Conservation (phyloP, 2,888 invertebrate genomes). For the Ypsolopha sequella region DNA sequence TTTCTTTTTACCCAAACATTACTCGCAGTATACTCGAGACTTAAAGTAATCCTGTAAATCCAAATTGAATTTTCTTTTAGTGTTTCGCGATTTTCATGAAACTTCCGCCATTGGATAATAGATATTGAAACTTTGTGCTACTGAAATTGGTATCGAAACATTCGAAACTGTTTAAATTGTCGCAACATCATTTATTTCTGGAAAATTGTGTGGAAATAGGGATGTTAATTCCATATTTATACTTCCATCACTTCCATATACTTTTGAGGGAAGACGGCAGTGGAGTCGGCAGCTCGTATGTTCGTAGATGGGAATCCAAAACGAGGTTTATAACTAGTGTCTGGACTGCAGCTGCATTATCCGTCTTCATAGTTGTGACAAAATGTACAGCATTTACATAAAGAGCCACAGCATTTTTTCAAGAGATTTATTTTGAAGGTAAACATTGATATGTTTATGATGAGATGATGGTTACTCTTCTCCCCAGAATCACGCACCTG, state of each 20-base stretch:
- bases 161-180: constrained; percentile 8
- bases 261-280: too few relatives aligned
- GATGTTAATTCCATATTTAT: too few relatives aligned
- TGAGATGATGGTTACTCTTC: too few relatives aligned
- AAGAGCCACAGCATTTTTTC: too few relatives aligned
- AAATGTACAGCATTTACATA: too few relatives aligned
- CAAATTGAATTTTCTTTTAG: constrained; percentile 13
- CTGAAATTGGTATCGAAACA: constrained; percentile 6
- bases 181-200: constrained; percentile 7
- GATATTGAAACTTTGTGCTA: constrained; percentile 1
- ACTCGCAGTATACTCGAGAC: constrained; percentile 2
- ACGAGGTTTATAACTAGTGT: not conserved
- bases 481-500: too few relatives aligned
- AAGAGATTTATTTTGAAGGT: too few relatives aligned
- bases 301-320: too few relatives aligned
- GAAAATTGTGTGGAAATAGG: constrained; percentile 4
- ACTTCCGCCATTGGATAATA: not conserved
- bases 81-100: constrained; percentile 5
- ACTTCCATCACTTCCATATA: too few relatives aligned
- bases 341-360: not conserved
- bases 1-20: not conserved
- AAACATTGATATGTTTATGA: too few relatives aligned
- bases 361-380: not conserved
- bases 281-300: too few relatives aligned
- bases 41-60: constrained; percentile 11